phyloP scores from a whole-genome alignment of 2,797 vertebrate species.

The Alauda arvensis region DNA sequence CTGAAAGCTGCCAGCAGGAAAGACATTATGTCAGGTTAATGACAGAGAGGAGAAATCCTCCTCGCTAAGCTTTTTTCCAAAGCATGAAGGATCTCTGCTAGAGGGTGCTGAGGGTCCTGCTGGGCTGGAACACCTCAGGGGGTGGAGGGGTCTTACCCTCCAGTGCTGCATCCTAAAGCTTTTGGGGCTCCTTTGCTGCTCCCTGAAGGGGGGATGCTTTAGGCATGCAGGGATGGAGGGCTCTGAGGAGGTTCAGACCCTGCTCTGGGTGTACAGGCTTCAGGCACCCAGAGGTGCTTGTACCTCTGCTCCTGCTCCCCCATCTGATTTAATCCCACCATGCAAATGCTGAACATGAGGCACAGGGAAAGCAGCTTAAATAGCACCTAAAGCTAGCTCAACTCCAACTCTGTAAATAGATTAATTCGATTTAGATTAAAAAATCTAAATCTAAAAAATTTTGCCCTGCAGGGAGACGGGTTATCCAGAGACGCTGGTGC shows the following conservation, averaged over 20 bases:
- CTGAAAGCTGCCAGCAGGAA: constrained; percentile 64
- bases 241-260: not conserved
- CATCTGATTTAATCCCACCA: not conserved
- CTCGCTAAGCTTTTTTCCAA: constrained; percentile 28
- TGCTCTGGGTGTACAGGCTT: not conserved
- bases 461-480: not conserved
- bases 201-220: not conserved
- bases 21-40: constrained; percentile 67
- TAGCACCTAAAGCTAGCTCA: not conserved
- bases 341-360: not conserved
- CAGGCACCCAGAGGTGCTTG: not conserved
- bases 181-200: not conserved
- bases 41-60: constrained; percentile 43
- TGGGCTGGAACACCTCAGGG: not conserved
- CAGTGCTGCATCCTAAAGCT: not conserved
- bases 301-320: not conserved
- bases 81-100: constrained; percentile 13
- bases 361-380: not conserved
- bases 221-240: not conserved
- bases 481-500: not conserved
- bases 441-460: too few species aligned
- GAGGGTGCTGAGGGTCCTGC: not conserved
- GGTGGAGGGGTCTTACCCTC: not conserved
- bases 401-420: not conserved
- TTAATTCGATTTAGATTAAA: not conserved